Base-by-base conservation (phyloP, 2,797 vertebrate species). In the Pseudochromis fuscus region DNA sequence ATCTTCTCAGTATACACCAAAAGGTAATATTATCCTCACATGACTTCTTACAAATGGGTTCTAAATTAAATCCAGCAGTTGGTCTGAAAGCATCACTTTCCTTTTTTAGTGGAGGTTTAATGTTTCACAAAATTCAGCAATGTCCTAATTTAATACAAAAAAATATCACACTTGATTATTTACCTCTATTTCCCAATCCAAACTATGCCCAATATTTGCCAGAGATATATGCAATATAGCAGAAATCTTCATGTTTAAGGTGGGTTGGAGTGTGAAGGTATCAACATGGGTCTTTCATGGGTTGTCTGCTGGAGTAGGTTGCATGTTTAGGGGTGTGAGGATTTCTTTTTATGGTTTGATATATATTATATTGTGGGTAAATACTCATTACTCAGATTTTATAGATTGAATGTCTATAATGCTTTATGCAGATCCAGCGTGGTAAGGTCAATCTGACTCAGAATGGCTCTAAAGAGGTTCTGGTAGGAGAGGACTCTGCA, bases 1-100 rank as follows among this genome's bases (percentile, higher is more conserved):
- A 97, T 87, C 94, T 96, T 19, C 88, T 94, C 31, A 71, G 31
- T 12, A 53, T 96, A 11, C 96, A 97, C 77, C 93, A 94, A 76
- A 93, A 94, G 92, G 96, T 97, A 82, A 85, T 67, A 6, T 6
- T 33, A 56, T 33, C 19, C 18, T 64, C 12, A 44, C 12, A 35
- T 23, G 30, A 67, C 15, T 57, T 52, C 7, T 33, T 37, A 31
- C 10, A 27, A 9, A 21, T 31, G 1, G 9, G 7, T 44, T 58
- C 8, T 19, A 35, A 19, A 67, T 48, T 8, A 28, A 45, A 45
- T 67, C 25, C 25, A 19, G 46, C 15, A 38, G 37, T 50, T 33
- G 3, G 2, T 27, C 9, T 19, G 35, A 53, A 37, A 37, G 40
- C 6, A 5, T 12, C 10, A 38, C 18, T 1, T 45, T 56, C 31